Conservation (phyloP, 2,888 invertebrate species). For the Slavum lentiscoides region DNA sequence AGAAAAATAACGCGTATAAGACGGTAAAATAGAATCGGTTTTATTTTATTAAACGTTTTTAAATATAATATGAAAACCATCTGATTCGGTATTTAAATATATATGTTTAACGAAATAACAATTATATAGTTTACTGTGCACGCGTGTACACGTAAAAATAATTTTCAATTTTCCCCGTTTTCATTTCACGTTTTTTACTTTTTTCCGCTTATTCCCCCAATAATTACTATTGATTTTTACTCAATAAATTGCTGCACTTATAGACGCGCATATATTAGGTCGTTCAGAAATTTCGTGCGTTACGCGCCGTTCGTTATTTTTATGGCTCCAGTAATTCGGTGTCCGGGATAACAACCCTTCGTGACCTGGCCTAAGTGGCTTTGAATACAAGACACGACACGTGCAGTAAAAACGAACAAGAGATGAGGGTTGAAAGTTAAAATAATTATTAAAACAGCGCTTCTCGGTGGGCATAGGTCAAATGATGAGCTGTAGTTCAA, state of each 20-base stretch:
- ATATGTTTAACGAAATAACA: too few relatives aligned
- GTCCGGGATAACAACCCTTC: constrained; percentile 23
- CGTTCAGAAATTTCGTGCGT: not conserved
- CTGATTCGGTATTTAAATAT: too few relatives aligned
- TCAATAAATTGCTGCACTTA: not conserved
- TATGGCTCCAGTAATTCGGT: not conserved
- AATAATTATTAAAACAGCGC: not conserved
- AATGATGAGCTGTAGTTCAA: not conserved
- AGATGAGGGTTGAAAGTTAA: not conserved
- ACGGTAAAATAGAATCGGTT: too few relatives aligned
- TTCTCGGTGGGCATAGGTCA: not conserved
- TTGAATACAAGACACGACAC: not conserved
- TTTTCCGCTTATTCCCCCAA: too few relatives aligned
- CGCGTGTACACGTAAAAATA: too few relatives aligned
- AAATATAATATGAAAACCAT: too few relatives aligned
- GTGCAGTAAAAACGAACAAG: not conserved
- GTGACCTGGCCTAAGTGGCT: constrained; percentile 9
- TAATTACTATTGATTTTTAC: not conserved
- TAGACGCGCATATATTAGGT: not conserved
- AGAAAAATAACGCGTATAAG: too few relatives aligned
- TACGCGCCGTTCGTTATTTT: constrained; percentile 24
- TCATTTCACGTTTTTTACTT: not conserved
- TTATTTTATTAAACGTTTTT: too few relatives aligned
- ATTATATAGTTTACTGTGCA: too few relatives aligned
- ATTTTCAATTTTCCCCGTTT: not conserved